These are phyloP conservation scores for Lordiphosa collinella DNA, from an alignment of 1,140 invertebrate species.

Conservation along the genomic window DNA sequence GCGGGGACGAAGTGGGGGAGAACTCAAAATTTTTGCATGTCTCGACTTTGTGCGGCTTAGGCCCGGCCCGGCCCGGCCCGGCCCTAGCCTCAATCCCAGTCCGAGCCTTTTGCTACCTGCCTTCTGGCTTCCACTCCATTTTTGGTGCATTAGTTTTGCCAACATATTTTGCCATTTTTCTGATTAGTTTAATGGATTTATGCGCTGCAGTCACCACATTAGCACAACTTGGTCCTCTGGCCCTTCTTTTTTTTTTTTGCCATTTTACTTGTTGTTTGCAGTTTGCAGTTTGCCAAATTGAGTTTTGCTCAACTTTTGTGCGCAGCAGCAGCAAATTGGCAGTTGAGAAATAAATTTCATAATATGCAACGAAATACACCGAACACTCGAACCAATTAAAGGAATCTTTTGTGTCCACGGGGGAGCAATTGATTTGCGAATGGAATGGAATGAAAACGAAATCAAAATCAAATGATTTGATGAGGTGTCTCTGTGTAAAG, in stretches of 20 bases:
- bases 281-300: conserved; percentile 33
- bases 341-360: conserved; percentile 41
- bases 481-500: too few species aligned
- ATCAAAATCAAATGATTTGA: too few species aligned
- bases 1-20: background rate
- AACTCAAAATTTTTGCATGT: conserved; percentile 17
- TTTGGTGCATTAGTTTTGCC: conserved; percentile 21
- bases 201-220: conserved; percentile 44
- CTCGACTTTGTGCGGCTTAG: conserved; percentile 24
- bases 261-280: background rate
- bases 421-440: too few species aligned
- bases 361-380: conserved; percentile 11
- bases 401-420: too few species aligned
- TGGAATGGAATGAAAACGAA: too few species aligned
- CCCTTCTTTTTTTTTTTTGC: background rate
- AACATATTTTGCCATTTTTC: conserved; percentile 52
- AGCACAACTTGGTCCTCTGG: conserved; percentile 16
- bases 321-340: conserved; percentile 25
- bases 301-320: conserved; percentile 40
- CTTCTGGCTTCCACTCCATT: background rate
- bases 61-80: background rate
- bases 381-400: too few species aligned
- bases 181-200: conserved; percentile 59
- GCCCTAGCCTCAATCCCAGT: too few species aligned
- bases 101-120: conserved; percentile 1